Percentiles rank a stretch among this genome's conserved stretches.
Evolutionary conservation across 2,888 invertebrate genomes (phyloP).

Genomic region (Protonemura montana): DNA sequence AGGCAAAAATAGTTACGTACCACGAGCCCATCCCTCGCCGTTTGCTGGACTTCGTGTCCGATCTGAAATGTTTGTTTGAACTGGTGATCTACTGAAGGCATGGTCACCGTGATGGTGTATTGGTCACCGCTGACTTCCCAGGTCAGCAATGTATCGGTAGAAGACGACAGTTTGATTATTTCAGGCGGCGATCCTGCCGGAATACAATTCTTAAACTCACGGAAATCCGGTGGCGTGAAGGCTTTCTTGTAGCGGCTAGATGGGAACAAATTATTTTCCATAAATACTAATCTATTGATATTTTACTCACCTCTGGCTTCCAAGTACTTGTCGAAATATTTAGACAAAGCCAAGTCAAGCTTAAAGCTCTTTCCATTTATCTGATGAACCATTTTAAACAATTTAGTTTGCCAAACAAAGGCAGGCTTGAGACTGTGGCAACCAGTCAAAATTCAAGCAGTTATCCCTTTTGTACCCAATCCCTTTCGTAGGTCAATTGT

Average conservation of each 20-base stretch:
- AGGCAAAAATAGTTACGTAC: no score
- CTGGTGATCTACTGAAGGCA: neutral
- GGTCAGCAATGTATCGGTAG: neutral
- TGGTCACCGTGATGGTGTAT: neutral
- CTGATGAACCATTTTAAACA: neutral
- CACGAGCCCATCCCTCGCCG: no score
- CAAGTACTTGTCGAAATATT: neutral
- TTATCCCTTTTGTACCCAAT: no score
- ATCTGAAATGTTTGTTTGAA: neutral
- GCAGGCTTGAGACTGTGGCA: no score
- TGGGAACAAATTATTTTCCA: no score
- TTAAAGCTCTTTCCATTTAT: neutral
- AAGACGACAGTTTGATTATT: neutral
- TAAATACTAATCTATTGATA: no score
- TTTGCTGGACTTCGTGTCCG: neutral
- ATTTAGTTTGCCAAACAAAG: no score
- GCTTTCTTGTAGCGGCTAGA: no score
- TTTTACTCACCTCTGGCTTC: neutral
- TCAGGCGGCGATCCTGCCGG: neutral
- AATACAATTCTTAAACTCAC: no score
- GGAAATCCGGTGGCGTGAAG: no score
- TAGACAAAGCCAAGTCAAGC: neutral
- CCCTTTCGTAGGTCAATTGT: no score
- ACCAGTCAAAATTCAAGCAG: no score
- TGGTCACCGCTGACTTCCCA: neutral